These are phyloP conservation scores for Nothocercus nigrocapillus DNA, from an alignment of 2,113 vertebrate species.

Conservation along the genomic window DNA sequence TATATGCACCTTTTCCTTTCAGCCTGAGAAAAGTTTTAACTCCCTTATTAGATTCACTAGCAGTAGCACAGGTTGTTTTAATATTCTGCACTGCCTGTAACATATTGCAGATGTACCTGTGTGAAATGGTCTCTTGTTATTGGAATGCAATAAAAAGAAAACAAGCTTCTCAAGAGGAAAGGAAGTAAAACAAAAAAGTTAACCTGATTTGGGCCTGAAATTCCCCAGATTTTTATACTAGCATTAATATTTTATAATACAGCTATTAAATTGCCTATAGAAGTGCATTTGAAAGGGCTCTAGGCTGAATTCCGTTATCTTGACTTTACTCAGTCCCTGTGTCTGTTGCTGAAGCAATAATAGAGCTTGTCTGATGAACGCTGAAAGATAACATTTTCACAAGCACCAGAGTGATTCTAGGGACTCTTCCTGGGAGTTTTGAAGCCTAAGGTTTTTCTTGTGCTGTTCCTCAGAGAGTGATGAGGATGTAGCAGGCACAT, in stretches of 20 bases:
- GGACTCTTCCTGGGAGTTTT: background rate
- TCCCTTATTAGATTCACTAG: conserved; percentile 52
- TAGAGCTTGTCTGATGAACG: background rate
- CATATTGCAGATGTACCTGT: conserved; percentile 67
- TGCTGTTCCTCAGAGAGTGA: rapidly evolving
- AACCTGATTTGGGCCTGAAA: conserved; percentile 26
- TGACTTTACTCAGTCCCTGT: background rate
- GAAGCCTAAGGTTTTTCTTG: rapidly evolving
- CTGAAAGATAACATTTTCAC: background rate
- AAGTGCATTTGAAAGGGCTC: conserved; percentile 24
- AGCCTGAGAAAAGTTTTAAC: conserved; percentile 37
- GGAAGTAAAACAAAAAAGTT: conserved; percentile 33
- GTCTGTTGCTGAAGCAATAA: background rate
- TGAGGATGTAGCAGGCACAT: rapidly evolving
- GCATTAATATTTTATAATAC: conserved; percentile 62
- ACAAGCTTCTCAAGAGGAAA: conserved; percentile 50
- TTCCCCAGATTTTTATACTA: conserved; percentile 60
- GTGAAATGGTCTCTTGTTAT: conserved; percentile 53
- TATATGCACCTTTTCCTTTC: conserved; percentile 2
- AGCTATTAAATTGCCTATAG: conserved; percentile 49
- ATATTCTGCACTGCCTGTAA: conserved; percentile 63
- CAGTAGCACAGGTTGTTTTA: conserved; percentile 71
- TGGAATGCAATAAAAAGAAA: conserved; percentile 71
- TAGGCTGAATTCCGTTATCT: conserved; percentile 23
- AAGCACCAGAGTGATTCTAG: background rate